These are phyloP conservation scores for Tetragonula carbonaria DNA, from an alignment of 2,888 invertebrate genomes.

Conservation along the genomic window DNA sequence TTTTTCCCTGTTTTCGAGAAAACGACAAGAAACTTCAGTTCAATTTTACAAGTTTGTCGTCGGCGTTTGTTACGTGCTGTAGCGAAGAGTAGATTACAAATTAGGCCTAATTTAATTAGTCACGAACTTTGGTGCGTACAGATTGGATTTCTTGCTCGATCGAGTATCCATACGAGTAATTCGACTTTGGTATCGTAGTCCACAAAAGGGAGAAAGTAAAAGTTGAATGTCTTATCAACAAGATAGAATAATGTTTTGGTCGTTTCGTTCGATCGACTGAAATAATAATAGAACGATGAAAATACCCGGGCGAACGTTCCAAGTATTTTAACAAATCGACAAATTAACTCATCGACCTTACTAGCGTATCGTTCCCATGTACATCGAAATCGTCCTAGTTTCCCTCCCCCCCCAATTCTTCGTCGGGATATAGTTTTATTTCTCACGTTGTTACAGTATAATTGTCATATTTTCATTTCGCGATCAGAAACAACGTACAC, in stretches of 20 bases:
- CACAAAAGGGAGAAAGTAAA: neutral
- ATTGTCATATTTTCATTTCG: neutral
- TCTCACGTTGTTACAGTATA: neutral
- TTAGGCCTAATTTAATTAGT: slow-evolving; percentile 45
- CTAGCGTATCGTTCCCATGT: neutral
- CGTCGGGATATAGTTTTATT: neutral
- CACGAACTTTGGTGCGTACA: slow-evolving; percentile 22
- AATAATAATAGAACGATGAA: neutral
- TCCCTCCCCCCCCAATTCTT: too few relatives aligned
- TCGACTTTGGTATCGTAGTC: slow-evolving; percentile 37
- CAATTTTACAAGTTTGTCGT: neutral
- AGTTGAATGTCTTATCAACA: neutral
- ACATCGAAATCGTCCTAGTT: neutral
- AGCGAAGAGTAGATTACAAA: slow-evolving; percentile 3
- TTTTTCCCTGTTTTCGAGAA: neutral
- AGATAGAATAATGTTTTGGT: neutral
- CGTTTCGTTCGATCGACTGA: slow-evolving; percentile 1
- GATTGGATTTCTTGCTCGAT: slow-evolving; percentile 5
- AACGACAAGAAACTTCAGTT: neutral
- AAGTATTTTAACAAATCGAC: neutral
- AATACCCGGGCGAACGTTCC: slow-evolving; percentile 7
- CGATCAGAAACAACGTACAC: neutral
- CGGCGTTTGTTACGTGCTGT: neutral
- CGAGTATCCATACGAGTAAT: slow-evolving; percentile 1
- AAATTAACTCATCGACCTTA: neutral